Base-by-base conservation (phyloP, 2,888 invertebrate genomes). In the Melanchra persicariae region DNA sequence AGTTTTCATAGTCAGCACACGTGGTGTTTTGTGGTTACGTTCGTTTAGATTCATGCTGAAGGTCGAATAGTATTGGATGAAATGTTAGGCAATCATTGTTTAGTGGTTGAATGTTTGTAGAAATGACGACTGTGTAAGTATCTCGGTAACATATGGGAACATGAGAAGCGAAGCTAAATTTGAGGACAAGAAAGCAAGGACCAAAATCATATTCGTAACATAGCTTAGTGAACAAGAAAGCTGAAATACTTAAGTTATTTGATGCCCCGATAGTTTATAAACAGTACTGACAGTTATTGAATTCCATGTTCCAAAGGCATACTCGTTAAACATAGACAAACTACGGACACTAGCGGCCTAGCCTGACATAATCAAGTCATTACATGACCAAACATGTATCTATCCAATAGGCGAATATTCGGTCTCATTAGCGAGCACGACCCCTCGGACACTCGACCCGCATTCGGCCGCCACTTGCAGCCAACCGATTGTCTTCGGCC, bases 401-500 rank as follows among this genome's bases (percentile, higher is more conserved):
- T 24, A 47, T 54, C 19, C 9, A 19, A 26, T 1, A 19, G 9
- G 24, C 40, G 24, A 61, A 30, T 37, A 57, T 65, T 63, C 12
- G 30, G 22, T 40, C 60, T 76, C 69, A 57, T 84, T 71, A 76
- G 71, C 45, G 54, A 43, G 17, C 30, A 1, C n/a, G 30, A 5
- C 22, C 70, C 58, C 60, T 61, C 49, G 57, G 34, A 30, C 64
- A 65, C 72, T 77, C 60, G 63, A 70, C 58, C 77, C 57, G 52
- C 54, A 62, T 49, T 61, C 55, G 51, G 40, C 26, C 47, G 37
- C 45, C 66, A 17, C 61, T 67, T 76, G 81, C 77, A 70, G 63
- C n/a, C 59, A 54, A 83, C 80, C 75, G 62, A 80, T 83, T 52
- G 40, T 69, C 81, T 68, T 57, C 64, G 54, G 49, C 30, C 12